These are phyloP conservation scores for Simalia tracyae DNA, from an alignment of 2,797 vertebrate species.

Conservation along the genomic window DNA sequence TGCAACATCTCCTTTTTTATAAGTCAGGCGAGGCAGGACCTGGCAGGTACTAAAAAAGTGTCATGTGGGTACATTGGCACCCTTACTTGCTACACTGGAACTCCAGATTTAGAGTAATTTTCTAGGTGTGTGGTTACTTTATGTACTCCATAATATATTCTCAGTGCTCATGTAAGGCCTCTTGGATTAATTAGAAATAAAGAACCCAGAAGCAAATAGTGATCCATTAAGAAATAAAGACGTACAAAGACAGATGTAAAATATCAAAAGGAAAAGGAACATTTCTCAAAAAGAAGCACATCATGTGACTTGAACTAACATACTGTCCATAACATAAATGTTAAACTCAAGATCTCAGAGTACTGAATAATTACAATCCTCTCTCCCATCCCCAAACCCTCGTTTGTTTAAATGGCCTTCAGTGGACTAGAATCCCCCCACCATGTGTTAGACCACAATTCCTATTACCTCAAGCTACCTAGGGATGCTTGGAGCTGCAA, in stretches of 20 bases:
- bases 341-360: not conserved
- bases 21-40: not conserved
- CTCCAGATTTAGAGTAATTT: not conserved
- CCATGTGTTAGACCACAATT: not conserved
- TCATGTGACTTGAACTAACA: not conserved
- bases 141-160: not conserved
- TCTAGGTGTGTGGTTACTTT: not conserved
- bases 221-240: not conserved
- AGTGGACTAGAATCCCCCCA: not conserved
- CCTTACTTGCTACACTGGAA: not conserved
- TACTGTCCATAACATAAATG: not conserved
- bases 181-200: not conserved
- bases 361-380: not conserved
- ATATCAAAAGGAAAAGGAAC: not conserved
- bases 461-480: not conserved
- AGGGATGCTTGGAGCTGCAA: not conserved
- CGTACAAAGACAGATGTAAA: not conserved
- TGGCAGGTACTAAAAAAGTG: not conserved
- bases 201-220: not conserved
- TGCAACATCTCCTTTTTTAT: not conserved
- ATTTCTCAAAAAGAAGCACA: not conserved
- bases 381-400: not conserved
- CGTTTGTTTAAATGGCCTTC: not conserved
- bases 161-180: not conserved
- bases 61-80: not conserved